These are phyloP conservation scores for Oncorhynchus nerka DNA, from an alignment of 2,113 vertebrate species.

Conservation along the genomic window DNA sequence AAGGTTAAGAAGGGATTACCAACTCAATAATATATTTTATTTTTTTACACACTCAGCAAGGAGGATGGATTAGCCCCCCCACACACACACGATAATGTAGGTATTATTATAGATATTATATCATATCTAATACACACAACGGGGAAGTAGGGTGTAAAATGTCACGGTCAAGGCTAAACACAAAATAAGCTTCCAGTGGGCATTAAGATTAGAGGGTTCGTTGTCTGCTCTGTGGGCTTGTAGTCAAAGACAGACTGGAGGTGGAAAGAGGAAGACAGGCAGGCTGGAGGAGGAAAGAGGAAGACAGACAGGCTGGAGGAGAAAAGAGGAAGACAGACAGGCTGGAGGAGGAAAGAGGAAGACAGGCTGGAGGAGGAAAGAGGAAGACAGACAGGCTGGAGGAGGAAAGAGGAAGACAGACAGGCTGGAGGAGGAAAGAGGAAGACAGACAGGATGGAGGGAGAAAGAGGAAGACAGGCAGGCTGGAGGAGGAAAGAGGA, in stretches of 20 bases:
- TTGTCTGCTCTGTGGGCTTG: constrained; percentile 56
- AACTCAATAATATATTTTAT: constrained; percentile 10
- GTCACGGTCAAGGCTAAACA: constrained; percentile 67
- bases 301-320: too few relatives aligned
- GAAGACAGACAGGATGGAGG: too few relatives aligned
- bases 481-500: not conserved
- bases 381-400: not conserved
- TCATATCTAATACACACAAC: constrained; percentile 22
- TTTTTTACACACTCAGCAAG: constrained; percentile 13
- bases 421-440: too few relatives aligned
- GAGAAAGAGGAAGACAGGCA: too few relatives aligned
- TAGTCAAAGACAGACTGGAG: constrained; percentile 57
- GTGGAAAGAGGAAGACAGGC: constrained; percentile 5
- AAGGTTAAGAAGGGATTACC: not conserved
- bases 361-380: not conserved
- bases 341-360: too few relatives aligned
- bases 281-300: too few relatives aligned
- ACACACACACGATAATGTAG: constrained; percentile 47
- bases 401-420: constrained; percentile 17
- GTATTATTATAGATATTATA: constrained; percentile 38
- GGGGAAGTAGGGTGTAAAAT: constrained; percentile 60
- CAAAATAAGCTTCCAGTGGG: constrained; percentile 62
- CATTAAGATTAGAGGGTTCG: constrained; percentile 59
- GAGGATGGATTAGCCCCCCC: not conserved
- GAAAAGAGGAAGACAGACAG: too few relatives aligned